A percentile compares a stretch with the other conserved stretches of the same genome.
phyloP scores from a whole-genome alignment of 2,113 vertebrate genomes.

The Indicator maculatus region DNA sequence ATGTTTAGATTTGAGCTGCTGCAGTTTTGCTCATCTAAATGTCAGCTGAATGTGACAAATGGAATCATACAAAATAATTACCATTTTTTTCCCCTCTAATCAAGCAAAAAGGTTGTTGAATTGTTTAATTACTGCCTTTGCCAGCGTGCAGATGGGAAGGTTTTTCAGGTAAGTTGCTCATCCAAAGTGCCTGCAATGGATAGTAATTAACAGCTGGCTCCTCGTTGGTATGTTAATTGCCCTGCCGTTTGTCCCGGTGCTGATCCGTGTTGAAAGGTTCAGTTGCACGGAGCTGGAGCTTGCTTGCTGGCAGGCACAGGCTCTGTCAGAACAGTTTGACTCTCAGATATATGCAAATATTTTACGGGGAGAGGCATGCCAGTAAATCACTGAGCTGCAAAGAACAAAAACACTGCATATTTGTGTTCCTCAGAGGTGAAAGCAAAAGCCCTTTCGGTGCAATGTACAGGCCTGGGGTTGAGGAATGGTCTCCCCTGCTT shows the following conservation, averaged over 20 bases:
- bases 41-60: constrained; percentile 29
- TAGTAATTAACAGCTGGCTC: constrained; percentile 47
- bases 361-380: constrained; percentile 59
- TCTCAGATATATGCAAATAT: constrained; percentile 67
- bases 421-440: constrained; percentile 54
- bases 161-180: constrained; percentile 65
- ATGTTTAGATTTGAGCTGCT: neutral
- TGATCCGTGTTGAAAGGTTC: constrained; percentile 35
- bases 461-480: neutral
- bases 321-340: constrained; percentile 57
- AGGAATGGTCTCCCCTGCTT: constrained; percentile 22
- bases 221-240: constrained; percentile 52
- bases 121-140: constrained; percentile 63
- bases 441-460: constrained; percentile 14
- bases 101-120: constrained; percentile 38
- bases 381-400: constrained; percentile 64
- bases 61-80: constrained; percentile 47
- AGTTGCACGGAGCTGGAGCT: constrained; percentile 42
- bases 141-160: constrained; percentile 25
- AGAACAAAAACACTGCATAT: constrained; percentile 59
- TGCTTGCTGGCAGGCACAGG: constrained; percentile 63
- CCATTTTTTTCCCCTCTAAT: constrained; percentile 28
- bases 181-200: constrained; percentile 25
- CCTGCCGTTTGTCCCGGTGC: constrained; percentile 29
- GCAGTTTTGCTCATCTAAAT: constrained; percentile 26